Percentiles rank a stretch among this genome's conserved stretches.
phyloP scores from a whole-genome alignment of 2,888 invertebrate species.

The Ornithoptera priamus region DNA sequence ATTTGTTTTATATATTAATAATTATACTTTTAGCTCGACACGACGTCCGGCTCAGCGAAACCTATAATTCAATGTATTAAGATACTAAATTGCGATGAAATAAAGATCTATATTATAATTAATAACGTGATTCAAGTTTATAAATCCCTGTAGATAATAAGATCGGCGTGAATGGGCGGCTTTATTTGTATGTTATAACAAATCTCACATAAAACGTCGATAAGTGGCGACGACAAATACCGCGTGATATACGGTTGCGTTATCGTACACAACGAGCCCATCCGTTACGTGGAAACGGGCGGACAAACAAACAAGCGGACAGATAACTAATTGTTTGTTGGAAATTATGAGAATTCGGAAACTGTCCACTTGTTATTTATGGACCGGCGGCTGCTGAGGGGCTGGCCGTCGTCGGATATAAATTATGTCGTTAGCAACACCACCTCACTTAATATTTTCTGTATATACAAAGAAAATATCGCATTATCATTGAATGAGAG shows the following conservation, averaged over 20 bases:
- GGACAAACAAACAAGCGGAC: slow-evolving; percentile 34
- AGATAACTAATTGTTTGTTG: slow-evolving; percentile 35
- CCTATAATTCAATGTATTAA: too few relatives aligned
- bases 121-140: too few relatives aligned
- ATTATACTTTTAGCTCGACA: too few relatives aligned
- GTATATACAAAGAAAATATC: background rate
- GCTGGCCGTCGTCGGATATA: slow-evolving; percentile 2
- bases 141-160: too few relatives aligned
- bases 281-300: slow-evolving; percentile 26
- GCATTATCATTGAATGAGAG: slow-evolving; percentile 11
- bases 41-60: too few relatives aligned
- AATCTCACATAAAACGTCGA: slow-evolving; percentile 35
- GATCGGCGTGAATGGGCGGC: background rate
- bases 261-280: slow-evolving; percentile 32
- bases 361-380: slow-evolving; percentile 15
- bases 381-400: slow-evolving; percentile 15
- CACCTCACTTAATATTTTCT: slow-evolving; percentile 24
- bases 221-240: slow-evolving; percentile 41
- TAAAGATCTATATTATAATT: too few relatives aligned
- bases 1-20: too few relatives aligned
- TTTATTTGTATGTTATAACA: slow-evolving; percentile 17
- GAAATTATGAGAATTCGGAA: slow-evolving; percentile 28
- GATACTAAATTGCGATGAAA: too few relatives aligned
- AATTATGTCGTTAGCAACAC: slow-evolving; percentile 22
- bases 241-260: slow-evolving; percentile 38